Percentiles rank a stretch among this genome's conserved stretches.
phyloP scores from a whole-genome alignment of 2,113 vertebrate genomes.

The Ellobius talpinus region DNA sequence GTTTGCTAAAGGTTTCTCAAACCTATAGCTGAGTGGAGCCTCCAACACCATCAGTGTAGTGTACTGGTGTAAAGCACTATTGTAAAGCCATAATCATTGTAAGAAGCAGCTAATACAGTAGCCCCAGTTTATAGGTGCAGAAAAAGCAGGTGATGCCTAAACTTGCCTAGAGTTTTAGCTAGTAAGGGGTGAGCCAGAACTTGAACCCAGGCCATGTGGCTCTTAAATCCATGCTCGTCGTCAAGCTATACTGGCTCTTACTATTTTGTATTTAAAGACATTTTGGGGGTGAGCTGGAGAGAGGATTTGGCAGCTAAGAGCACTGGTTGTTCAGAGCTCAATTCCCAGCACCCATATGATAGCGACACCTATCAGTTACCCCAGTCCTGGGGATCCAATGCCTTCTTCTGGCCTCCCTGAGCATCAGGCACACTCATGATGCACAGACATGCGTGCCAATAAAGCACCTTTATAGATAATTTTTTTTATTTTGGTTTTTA shows the following conservation, averaged over 20 bases:
- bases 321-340: not conserved
- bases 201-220: not conserved
- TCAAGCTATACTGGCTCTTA: not conserved
- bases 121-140: not conserved
- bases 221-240: not conserved
- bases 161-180: not conserved
- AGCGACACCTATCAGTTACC: not conserved
- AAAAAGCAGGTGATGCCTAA: constrained; percentile 30
- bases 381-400: not conserved
- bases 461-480: not conserved
- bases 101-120: not conserved
- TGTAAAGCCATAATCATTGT: constrained; percentile 35
- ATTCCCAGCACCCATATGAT: not conserved
- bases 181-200: not conserved
- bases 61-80: not conserved
- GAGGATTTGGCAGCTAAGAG: not conserved
- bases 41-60: not conserved
- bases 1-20: constrained; percentile 44
- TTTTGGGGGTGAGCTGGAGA: not conserved
- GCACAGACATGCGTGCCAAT: not conserved
- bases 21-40: not conserved
- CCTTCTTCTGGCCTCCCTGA: not conserved
- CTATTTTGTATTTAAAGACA: constrained; percentile 24
- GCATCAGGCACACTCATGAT: not conserved
- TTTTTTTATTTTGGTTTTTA: too few relatives aligned